A percentile compares a stretch with the other conserved stretches of the same genome.
Evolutionary conservation across 1,140 invertebrate species (phyloP).

Genomic region (Eumaeus atala): DNA sequence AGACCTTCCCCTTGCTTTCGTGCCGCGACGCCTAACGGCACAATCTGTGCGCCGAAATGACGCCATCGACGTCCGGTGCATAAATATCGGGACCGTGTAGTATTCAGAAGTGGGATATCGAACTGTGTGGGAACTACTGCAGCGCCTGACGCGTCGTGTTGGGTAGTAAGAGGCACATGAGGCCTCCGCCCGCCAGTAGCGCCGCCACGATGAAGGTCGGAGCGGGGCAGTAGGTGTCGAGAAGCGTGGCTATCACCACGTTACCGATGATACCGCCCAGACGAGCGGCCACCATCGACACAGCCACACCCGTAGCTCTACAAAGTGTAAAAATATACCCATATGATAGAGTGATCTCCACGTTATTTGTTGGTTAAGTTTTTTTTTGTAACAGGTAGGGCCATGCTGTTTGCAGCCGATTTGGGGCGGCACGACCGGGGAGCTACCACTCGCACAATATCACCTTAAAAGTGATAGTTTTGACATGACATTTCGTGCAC

Average conservation of each 20-base stretch:
- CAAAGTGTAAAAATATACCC: conserved; percentile 16
- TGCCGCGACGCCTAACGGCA: too few species aligned
- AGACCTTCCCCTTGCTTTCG: too few species aligned
- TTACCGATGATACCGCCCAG: conserved; percentile 90
- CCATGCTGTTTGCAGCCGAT: too few species aligned
- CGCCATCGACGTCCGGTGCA: too few species aligned
- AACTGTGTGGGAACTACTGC: conserved; percentile 77
- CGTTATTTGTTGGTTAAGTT: too few species aligned
- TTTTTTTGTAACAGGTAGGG: too few species aligned
- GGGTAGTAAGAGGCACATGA: conserved; percentile 88
- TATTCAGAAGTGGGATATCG: background rate
- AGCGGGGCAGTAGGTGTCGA: conserved; percentile 88
- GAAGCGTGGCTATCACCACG: conserved; percentile 86
- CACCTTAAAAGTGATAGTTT: too few species aligned
- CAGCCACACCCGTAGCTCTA: conserved; percentile 88
- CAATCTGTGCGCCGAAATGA: too few species aligned
- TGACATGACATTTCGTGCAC: too few species aligned
- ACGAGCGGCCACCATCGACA: conserved; percentile 90
- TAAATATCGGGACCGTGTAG: too few species aligned
- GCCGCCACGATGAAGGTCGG: conserved; percentile 89
- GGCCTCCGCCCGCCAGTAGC: conserved; percentile 85
- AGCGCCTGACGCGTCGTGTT: conserved; percentile 89
- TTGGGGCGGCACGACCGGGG: too few species aligned
- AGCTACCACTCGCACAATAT: too few species aligned
- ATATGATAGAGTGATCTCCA: background rate